A percentile compares a stretch with the other conserved stretches of the same genome.
phyloP scores from a whole-genome alignment of 2,797 vertebrate species.

The Pseudochirops corinnae region DNA sequence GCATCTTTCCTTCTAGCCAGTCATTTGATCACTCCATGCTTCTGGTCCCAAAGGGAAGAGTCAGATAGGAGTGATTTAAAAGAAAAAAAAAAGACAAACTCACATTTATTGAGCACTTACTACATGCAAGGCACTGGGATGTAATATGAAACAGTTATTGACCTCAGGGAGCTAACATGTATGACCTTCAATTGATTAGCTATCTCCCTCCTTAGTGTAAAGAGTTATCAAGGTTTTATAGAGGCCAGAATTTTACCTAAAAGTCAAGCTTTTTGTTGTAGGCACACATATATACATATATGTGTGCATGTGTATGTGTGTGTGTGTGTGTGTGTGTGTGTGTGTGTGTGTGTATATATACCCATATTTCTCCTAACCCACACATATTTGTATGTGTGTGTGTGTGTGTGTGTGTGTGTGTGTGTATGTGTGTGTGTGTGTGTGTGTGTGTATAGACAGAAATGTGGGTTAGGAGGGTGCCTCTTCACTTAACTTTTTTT shows the following conservation, averaged over 20 bases:
- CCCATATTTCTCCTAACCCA: too few relatives aligned
- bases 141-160: neutral
- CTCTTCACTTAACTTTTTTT: neutral
- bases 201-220: neutral
- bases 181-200: neutral
- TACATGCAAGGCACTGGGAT: neutral
- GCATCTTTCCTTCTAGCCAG: neutral
- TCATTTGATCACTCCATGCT: neutral
- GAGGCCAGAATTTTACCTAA: neutral
- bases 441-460: neutral
- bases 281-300: too few relatives aligned
- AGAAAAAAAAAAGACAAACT: neutral
- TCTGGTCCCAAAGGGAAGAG: neutral
- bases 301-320: too few relatives aligned
- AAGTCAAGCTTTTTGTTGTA: neutral
- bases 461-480: neutral
- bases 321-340: too few relatives aligned
- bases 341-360: too few relatives aligned
- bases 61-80: neutral
- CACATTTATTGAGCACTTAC: neutral
- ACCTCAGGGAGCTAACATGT: neutral
- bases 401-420: too few relatives aligned
- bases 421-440: too few relatives aligned
- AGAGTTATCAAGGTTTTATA: neutral
- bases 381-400: too few relatives aligned